Evolutionary conservation across 2,113 vertebrate species (phyloP).

Genomic region (Thermophis baileyi): DNA sequence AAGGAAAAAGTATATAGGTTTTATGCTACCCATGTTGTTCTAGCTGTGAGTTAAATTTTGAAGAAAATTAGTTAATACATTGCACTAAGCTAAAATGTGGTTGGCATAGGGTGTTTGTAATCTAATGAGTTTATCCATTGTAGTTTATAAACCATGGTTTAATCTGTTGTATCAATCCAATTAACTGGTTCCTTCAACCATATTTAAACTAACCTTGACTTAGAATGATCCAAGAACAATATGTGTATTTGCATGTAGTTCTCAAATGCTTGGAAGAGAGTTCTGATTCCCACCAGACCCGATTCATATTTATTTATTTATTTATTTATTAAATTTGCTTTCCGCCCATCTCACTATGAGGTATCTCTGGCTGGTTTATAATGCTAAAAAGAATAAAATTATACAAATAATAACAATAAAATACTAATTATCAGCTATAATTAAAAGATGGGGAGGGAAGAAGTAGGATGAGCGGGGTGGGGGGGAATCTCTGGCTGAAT

Average conservation of each 20-base stretch:
- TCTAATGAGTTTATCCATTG: not conserved
- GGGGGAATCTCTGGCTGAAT: not conserved
- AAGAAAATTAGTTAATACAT: not conserved
- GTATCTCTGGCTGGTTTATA: not conserved
- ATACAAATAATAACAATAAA: not conserved
- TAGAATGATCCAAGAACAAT: not conserved
- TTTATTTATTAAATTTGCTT: too few species aligned
- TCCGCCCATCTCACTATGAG: too few species aligned
- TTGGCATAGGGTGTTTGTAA: not conserved
- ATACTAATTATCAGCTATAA: not conserved
- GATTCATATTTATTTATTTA: not conserved
- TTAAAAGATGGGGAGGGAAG: not conserved
- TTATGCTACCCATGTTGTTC: not conserved
- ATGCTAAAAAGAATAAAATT: not conserved
- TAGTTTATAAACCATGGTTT: not conserved
- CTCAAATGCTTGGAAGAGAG: not conserved
- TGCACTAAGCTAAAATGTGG: not conserved
- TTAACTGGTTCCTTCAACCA: not conserved
- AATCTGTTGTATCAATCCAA: not conserved
- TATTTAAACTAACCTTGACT: not conserved
- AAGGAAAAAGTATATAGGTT: not conserved
- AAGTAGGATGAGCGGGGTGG: not conserved
- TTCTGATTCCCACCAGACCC: not conserved
- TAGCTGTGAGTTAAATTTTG: not conserved
- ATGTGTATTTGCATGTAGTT: not conserved